Conservation (phyloP, 2,113 vertebrate genomes). For the Thermophis baileyi region DNA sequence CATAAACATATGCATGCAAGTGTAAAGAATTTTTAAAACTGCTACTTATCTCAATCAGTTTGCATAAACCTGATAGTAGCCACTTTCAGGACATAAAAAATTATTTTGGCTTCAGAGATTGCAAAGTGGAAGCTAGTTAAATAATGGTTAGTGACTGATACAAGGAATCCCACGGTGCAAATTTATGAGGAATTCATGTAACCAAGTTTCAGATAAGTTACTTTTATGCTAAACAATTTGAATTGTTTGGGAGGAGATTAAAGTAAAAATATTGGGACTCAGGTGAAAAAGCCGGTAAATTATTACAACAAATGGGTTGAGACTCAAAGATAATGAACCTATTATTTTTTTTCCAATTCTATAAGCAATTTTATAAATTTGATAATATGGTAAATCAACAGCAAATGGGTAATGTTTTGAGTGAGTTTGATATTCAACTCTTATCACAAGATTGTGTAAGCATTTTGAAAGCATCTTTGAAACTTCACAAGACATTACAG, state of each 20-base stretch:
- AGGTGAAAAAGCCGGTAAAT: not conserved
- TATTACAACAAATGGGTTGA: not conserved
- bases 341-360: not conserved
- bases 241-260: not conserved
- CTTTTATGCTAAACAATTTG: not conserved
- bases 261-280: not conserved
- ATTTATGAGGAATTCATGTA: not conserved
- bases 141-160: not conserved
- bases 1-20: not conserved
- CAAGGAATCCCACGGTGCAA: not conserved
- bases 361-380: not conserved
- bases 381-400: not conserved
- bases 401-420: not conserved
- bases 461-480: not conserved
- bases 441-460: not conserved
- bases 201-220: not conserved
- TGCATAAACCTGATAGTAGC: not conserved
- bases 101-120: not conserved
- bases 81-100: not conserved
- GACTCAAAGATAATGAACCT: not conserved
- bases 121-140: not conserved
- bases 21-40: not conserved
- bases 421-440: not conserved
- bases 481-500: not conserved
- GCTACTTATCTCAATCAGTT: not conserved